A percentile compares a stretch with the other conserved stretches of the same genome.
Evolutionary conservation across 1,140 invertebrate species (phyloP).

Genomic region (Drosophila ohnishii): DNA sequence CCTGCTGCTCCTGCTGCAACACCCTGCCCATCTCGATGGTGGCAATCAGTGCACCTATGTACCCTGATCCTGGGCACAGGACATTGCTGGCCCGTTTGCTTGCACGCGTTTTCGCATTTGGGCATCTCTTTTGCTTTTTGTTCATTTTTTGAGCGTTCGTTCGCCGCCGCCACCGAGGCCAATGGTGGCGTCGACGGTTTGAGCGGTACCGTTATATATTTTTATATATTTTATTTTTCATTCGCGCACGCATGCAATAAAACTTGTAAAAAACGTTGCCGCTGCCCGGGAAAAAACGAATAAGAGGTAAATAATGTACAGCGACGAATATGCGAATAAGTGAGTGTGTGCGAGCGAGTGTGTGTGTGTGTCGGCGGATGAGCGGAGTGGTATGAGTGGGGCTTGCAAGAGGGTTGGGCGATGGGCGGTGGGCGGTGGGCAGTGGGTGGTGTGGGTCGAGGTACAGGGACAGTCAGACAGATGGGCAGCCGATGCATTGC

Average conservation of each 20-base stretch:
- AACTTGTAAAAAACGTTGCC: constrained; percentile 70
- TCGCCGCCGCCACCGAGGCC: constrained; percentile 45
- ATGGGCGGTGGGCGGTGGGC: background rate
- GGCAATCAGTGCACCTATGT: constrained; percentile 78
- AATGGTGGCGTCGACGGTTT: constrained; percentile 60
- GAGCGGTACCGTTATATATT: constrained; percentile 81
- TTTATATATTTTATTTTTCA: constrained; percentile 82
- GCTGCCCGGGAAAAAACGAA: constrained; percentile 67
- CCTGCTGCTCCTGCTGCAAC: constrained; percentile 1
- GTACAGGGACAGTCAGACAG: constrained; percentile 41
- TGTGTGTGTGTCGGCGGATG: background rate
- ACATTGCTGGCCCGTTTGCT: constrained; percentile 70
- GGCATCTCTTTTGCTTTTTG: constrained; percentile 80
- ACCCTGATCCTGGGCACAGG: constrained; percentile 58
- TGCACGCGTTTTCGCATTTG: constrained; percentile 75
- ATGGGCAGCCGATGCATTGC: constrained; percentile 71
- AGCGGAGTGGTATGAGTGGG: background rate
- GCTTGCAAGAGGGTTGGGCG: no score
- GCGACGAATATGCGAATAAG: constrained; percentile 29
- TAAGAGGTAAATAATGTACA: constrained; percentile 80
- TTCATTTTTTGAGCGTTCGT: constrained; percentile 72
- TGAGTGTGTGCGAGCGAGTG: background rate
- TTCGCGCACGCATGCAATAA: constrained; percentile 82
- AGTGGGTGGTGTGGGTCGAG: background rate
- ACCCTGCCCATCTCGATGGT: constrained; percentile 23